A percentile compares a stretch with the other conserved stretches of the same genome.
Conservation (phyloP, 2,797 vertebrate genomes). For the Steatocranus sp. region DNA sequence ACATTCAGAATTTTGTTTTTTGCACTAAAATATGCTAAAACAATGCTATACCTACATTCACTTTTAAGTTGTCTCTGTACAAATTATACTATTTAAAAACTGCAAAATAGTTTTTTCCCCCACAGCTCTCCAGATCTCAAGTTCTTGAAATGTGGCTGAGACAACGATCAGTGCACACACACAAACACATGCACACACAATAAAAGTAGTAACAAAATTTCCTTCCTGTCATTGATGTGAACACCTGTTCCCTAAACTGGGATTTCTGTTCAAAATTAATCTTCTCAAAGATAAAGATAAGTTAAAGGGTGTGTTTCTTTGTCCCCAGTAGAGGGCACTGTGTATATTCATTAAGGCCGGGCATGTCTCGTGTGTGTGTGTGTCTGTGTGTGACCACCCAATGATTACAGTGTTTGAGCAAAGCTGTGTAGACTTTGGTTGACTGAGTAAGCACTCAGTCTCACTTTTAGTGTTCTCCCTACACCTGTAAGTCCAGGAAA, state of each 20-base stretch:
- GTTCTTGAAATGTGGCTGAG: not conserved
- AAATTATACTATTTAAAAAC: not conserved
- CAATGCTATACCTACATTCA: not conserved
- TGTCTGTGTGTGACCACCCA: conserved; percentile 7
- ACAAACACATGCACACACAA: not conserved
- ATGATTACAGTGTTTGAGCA: conserved; percentile 66
- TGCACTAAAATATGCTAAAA: not conserved
- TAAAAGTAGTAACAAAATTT: not conserved
- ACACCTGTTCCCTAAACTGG: conserved; percentile 9
- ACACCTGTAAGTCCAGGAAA: conserved; percentile 12
- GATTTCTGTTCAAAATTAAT: not conserved
- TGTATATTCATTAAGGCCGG: conserved; percentile 52
- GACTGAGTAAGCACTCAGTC: conserved; percentile 66
- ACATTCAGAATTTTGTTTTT: not conserved
- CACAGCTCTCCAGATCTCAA: not conserved
- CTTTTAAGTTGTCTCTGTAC: not conserved
- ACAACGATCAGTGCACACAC: not conserved
- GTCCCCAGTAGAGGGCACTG: conserved; percentile 77
- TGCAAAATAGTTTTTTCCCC: not conserved
- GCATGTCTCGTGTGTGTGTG: not conserved
- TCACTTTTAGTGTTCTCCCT: conserved; percentile 17
- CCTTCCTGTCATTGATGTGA: conserved; percentile 15
- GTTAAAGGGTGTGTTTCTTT: not conserved
- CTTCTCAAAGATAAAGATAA: not conserved
- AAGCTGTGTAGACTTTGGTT: conserved; percentile 64